phyloP scores from a whole-genome alignment of 1,140 invertebrate species.

The Drosophila quadrilineata region DNA sequence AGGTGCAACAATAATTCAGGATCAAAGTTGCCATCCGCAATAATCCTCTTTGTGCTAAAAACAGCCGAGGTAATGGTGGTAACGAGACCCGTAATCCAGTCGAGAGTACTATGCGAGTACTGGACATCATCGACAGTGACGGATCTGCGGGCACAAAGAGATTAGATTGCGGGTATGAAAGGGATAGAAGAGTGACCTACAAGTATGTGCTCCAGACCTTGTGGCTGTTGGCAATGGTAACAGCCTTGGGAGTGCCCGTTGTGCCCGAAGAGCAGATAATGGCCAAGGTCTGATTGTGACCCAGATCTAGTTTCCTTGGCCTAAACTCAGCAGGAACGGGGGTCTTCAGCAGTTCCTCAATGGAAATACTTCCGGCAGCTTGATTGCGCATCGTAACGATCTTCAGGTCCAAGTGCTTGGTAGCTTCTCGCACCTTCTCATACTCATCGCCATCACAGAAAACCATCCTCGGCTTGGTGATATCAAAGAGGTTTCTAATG shows the following conservation, averaged over 20 bases:
- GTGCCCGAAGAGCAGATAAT: conserved; percentile 86
- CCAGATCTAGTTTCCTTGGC: conserved; percentile 14
- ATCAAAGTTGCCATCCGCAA: conserved; percentile 26
- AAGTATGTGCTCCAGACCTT: conserved; percentile 4
- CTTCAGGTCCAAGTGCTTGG: not conserved
- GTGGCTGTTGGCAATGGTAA: conserved; percentile 85
- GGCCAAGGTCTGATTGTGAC: conserved; percentile 47
- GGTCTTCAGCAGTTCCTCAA: conserved; percentile 25
- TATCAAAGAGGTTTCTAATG: conserved; percentile 13
- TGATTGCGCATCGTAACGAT: conserved; percentile 39
- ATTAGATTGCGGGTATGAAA: not conserved
- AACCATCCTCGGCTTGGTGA: conserved; percentile 40
- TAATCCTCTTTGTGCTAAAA: conserved; percentile 29
- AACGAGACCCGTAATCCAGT: conserved; percentile 41
- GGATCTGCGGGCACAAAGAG: not conserved
- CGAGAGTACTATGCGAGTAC: conserved; percentile 20
- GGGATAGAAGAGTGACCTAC: not conserved
- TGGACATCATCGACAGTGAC: conserved; percentile 12
- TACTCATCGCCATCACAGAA: conserved; percentile 52
- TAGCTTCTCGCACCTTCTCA: conserved; percentile 22
- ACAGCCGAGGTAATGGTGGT: conserved; percentile 14
- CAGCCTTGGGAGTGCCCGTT: conserved; percentile 89
- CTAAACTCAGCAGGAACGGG: conserved; percentile 13
- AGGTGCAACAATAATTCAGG: not conserved
- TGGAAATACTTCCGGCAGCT: not conserved